Percentiles rank a stretch among this genome's conserved stretches.
These are phyloP conservation scores for Tychaedon coryphoeus DNA, from an alignment of 2,113 vertebrate species.

Conservation along the genomic window DNA sequence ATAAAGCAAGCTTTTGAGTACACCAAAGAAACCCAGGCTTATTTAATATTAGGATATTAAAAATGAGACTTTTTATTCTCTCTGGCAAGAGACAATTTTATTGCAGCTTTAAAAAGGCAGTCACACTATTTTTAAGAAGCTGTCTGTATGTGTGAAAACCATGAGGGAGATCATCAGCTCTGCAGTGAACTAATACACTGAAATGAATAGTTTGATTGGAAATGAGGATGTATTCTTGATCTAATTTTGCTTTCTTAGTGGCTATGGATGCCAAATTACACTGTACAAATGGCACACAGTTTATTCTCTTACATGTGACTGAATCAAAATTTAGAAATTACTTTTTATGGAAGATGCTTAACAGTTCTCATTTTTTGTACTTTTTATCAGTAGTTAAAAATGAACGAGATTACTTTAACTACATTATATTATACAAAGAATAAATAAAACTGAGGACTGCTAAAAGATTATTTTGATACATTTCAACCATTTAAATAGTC, in stretches of 20 bases:
- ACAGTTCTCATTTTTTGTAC: background rate
- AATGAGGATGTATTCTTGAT: background rate
- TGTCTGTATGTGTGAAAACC: background rate
- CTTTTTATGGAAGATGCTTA: background rate
- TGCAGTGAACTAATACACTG: background rate
- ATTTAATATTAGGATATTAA: background rate
- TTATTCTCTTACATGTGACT: background rate
- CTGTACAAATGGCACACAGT: background rate
- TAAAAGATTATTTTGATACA: background rate
- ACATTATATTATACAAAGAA: background rate
- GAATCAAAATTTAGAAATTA: background rate
- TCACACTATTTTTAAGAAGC: background rate
- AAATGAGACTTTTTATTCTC: background rate
- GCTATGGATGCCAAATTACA: background rate
- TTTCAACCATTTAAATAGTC: constrained; percentile 8
- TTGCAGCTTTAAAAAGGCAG: background rate
- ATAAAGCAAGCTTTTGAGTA: background rate
- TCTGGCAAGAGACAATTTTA: background rate
- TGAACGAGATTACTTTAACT: constrained; percentile 31
- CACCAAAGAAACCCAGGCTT: background rate
- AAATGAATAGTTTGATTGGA: background rate
- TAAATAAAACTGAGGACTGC: background rate
- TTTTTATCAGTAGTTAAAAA: constrained; percentile 24
- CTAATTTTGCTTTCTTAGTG: background rate
- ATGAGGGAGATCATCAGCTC: background rate